Percentiles rank a stretch among this genome's conserved stretches.
Conservation (phyloP, 1,140 invertebrate species). For the Drosophila lowei region DNA sequence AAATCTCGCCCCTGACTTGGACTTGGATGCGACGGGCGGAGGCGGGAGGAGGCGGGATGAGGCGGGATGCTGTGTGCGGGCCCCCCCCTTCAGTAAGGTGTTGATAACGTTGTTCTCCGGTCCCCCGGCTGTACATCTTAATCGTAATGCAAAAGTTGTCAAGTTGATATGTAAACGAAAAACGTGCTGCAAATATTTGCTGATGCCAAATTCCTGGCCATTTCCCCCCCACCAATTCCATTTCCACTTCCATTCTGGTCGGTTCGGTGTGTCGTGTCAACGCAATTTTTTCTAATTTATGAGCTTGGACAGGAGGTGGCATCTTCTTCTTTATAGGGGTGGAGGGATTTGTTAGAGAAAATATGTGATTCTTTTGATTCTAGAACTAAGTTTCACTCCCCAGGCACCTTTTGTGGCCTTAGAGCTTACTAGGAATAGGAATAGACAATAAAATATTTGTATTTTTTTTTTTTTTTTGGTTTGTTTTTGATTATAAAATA, state of each 20-base stretch:
- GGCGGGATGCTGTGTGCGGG: constrained; percentile 29
- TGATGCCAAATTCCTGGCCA: constrained; percentile 58
- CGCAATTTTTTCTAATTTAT: constrained; percentile 53
- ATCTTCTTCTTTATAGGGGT: not conserved
- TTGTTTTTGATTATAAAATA: too few relatives aligned
- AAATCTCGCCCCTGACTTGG: constrained; percentile 77
- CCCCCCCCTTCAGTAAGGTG: constrained; percentile 46
- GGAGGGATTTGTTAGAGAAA: too few relatives aligned
- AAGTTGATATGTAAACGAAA: constrained; percentile 80
- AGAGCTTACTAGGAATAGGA: too few relatives aligned
- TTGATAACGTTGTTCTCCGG: constrained; percentile 71
- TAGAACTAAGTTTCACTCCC: too few relatives aligned
- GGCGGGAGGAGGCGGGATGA: constrained; percentile 2
- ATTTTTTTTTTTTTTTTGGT: too few relatives aligned
- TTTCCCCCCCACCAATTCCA: constrained; percentile 24
- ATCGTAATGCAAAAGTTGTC: constrained; percentile 81
- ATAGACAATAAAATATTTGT: too few relatives aligned
- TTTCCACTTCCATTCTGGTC: constrained; percentile 31
- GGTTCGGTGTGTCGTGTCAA: constrained; percentile 20
- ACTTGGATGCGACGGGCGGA: constrained; percentile 44
- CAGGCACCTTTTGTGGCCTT: too few relatives aligned
- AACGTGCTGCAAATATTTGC: constrained; percentile 79
- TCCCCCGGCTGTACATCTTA: constrained; percentile 69
- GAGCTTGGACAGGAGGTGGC: constrained; percentile 13
- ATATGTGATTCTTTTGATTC: too few relatives aligned